Conservation (phyloP, 2,888 invertebrate species). For the Clanis bilineata region DNA sequence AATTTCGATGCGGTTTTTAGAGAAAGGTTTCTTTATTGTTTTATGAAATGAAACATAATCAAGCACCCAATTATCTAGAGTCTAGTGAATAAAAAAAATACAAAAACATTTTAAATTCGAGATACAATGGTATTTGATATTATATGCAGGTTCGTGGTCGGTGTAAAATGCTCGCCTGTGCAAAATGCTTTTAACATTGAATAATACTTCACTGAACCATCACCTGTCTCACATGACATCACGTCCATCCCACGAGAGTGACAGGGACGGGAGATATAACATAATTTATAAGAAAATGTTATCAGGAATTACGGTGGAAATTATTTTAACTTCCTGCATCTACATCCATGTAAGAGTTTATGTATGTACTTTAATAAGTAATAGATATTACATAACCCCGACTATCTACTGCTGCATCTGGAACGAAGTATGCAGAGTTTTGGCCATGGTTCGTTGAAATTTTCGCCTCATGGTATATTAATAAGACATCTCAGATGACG, state of each 20-base stretch:
- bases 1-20: too few relatives aligned
- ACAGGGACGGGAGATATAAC: slow-evolving; percentile 4
- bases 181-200: slow-evolving; percentile 16
- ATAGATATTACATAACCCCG: too few relatives aligned
- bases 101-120: background rate
- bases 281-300: slow-evolving; percentile 13
- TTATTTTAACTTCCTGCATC: background rate
- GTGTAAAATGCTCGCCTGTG: slow-evolving; percentile 3
- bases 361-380: too few relatives aligned
- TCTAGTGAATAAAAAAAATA: background rate
- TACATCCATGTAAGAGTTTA: too few relatives aligned
- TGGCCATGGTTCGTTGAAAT: too few relatives aligned
- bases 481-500: too few relatives aligned
- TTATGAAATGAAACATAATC: too few relatives aligned
- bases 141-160: background rate
- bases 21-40: too few relatives aligned
- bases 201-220: slow-evolving; percentile 2
- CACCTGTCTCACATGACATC: background rate
- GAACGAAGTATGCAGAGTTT: too few relatives aligned
- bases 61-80: too few relatives aligned
- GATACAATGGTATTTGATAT: background rate
- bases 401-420: too few relatives aligned
- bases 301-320: background rate
- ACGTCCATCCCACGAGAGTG: background rate
- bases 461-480: too few relatives aligned